Conservation (phyloP, 2,888 invertebrate genomes). For the Monochamus alternatus region DNA sequence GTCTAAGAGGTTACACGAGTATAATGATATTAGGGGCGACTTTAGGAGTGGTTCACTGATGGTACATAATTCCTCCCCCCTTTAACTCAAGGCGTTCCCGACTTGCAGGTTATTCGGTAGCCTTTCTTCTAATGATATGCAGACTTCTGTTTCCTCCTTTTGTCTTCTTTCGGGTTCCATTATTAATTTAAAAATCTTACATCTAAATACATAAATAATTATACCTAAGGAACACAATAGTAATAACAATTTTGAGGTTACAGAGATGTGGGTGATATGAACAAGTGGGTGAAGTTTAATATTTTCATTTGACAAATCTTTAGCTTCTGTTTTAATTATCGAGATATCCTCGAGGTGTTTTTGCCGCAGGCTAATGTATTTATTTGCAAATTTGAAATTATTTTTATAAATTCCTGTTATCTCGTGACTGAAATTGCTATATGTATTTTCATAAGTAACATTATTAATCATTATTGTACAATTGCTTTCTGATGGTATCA, state of each 20-base stretch:
- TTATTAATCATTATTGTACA: background rate
- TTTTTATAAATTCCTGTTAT: background rate
- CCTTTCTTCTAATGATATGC: background rate
- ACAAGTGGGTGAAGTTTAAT: background rate
- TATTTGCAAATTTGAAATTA: too few relatives aligned
- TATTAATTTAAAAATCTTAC: background rate
- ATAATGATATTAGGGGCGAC: too few relatives aligned
- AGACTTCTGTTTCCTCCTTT: background rate
- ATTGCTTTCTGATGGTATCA: background rate
- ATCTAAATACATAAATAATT: conserved; percentile 2
- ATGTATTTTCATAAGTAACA: too few relatives aligned
- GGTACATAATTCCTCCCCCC: conserved; percentile 9
- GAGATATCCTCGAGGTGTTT: background rate
- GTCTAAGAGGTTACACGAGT: too few relatives aligned
- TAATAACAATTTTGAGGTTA: background rate
- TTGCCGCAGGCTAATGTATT: conserved; percentile 51
- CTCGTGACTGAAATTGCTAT: background rate
- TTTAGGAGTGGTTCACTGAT: too few relatives aligned
- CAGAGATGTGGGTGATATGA: background rate
- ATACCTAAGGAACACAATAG: background rate
- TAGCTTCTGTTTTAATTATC: background rate
- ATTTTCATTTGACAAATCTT: background rate
- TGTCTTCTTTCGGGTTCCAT: background rate
- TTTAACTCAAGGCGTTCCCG: conserved; percentile 1
- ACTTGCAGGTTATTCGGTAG: background rate